Evolutionary conservation across 2,113 vertebrate species (phyloP), one percentile per base, ranked within the genome.

Genomic region (Anolis carolinensis): DNA sequence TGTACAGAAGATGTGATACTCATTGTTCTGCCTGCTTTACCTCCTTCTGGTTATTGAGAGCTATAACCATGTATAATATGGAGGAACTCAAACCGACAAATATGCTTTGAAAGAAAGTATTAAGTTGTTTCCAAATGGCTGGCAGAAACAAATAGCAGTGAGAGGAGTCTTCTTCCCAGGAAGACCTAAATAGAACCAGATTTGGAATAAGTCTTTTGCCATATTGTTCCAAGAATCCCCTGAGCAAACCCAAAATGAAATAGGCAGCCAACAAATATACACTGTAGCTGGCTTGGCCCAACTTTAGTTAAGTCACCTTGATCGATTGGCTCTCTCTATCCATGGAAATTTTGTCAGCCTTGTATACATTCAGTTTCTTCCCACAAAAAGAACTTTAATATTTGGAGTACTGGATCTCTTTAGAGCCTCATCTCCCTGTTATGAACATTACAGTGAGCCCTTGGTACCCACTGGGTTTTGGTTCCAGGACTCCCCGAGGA

Each of bases 301-400:
- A 34, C 68, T 80, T 55, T 50, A 86, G 80, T 86, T 80, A 73
- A 62, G 20, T 73, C 70, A 74, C 55, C 14, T 77, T 84, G 73
- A 76, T 84, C 44, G 67, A 84, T 77, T 74, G 77, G 67, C 52
- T 73, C n/a, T 30, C 52, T 21, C 10, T 32, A 36, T 32, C 55
- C 32, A 21, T 86, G 55, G 70, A 79, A 84, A 84, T 77, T 50
- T 63, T 77, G 39, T n/a, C 32, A 50, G n/a, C 39, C 32, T 63
- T 44, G 55, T 63, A 44, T 39, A 36, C 8, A 13, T 75, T 74
- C 27, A n/a, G 30, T 48, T 62, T 32, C 48, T 81, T 32, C 25
- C 36, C 63, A 79, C 27, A 68, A 81, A 34, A 68, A 30, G 79
- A 10, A 81, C 25, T 25, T 50, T n/a, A 68, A 81, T 77, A 77